Evolutionary conservation across 2,797 vertebrate species (phyloP), one percentile per base, ranked within the genome.

Genomic region (Peromyscus nudipes): DNA sequence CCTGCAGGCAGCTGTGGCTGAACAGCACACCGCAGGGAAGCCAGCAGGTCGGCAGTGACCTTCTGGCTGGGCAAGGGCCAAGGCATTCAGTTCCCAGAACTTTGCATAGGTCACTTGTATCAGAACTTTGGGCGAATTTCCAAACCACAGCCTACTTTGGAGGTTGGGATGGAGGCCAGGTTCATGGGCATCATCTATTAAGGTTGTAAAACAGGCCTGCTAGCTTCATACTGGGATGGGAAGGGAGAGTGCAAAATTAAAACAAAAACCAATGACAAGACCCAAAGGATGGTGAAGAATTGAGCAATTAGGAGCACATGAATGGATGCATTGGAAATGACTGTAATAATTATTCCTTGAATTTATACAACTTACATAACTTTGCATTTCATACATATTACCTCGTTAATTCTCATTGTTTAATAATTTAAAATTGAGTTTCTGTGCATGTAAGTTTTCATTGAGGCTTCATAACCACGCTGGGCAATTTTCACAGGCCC

Each of bases 341-440:
- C 90, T 65, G 60, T 87, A 76, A 60, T 62, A 87, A 93, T 96
- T 90, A 95, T 49, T 91, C 65, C 55, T 81, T 25, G 71, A 92
- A 95, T 96, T 92, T 92, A 82, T 91, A 92, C 46, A 49, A 69
- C 73, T 92, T 87, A 88, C 2, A 25, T 80, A 69, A 92, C 62
- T 91, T 91, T 76, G 80, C 25, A 46, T 62, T 77, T 93, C 49
- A n/a, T 16, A 64, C 12, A 71, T 80, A 84, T 93, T 80, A 89
- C 84, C 71, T 95, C 94, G 75, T 96, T 92, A 95, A 95, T 93
- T 81, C 62, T 97, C 89, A 89, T 89, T 95, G 89, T 94, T 95
- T 71, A 92, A 96, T 92, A 75, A 95, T 95, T 96, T 87, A 88
- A 88, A 85, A 94, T 80, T 71, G 81, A 85, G 9, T 88, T 60